These are phyloP conservation scores for Artibeus jamaicensis DNA, from an alignment of 2,797 vertebrate genomes.

Conservation along the genomic window DNA sequence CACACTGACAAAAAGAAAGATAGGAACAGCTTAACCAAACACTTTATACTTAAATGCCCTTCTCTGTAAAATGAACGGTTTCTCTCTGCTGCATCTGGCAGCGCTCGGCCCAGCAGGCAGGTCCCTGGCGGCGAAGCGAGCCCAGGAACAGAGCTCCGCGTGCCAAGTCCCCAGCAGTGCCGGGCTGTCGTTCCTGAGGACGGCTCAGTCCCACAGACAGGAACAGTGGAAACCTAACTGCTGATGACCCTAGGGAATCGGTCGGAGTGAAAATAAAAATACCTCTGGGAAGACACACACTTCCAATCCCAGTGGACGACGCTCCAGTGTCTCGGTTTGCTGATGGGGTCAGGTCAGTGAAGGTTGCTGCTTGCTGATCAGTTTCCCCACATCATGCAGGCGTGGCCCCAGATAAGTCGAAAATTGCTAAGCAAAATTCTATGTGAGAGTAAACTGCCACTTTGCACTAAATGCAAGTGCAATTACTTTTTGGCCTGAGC, in stretches of 20 bases:
- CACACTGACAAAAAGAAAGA: slow-evolving; percentile 56
- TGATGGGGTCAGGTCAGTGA: not conserved
- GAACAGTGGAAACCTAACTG: not conserved
- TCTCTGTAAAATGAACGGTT: not conserved
- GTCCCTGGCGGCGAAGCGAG: not conserved
- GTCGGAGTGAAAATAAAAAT: not conserved
- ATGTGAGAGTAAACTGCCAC: not conserved
- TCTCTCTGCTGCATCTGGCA: not conserved
- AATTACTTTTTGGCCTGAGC: not conserved
- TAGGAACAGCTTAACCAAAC: slow-evolving; percentile 38
- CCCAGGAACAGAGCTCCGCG: not conserved
- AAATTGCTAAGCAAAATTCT: not conserved
- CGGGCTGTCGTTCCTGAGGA: not conserved
- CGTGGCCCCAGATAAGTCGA: not conserved
- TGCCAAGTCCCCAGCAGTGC: not conserved
- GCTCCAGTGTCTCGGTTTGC: not conserved
- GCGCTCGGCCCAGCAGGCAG: not conserved
- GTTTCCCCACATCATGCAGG: not conserved
- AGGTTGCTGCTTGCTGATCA: not conserved
- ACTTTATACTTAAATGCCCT: not conserved
- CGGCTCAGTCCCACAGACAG: not conserved
- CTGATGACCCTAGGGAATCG: not conserved
- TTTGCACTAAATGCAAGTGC: not conserved
- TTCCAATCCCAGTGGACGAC: not conserved
- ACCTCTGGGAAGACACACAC: not conserved